Base-by-base conservation (phyloP, 2,113 vertebrate species). In the Aepyceros melampus region DNA sequence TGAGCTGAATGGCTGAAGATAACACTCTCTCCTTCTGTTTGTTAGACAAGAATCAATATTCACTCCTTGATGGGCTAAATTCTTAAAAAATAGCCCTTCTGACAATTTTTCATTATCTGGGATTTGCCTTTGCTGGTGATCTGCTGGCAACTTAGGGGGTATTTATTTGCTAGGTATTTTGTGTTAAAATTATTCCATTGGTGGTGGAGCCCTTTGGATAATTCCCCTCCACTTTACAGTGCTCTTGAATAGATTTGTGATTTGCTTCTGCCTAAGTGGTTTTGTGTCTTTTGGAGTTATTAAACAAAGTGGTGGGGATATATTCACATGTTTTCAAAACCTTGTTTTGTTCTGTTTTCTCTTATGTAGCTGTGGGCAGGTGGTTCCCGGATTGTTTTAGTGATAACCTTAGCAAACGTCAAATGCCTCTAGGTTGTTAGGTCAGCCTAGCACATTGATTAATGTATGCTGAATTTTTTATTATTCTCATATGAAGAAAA, bases 11-110 rank as follows among this genome's bases (percentile, higher is more conserved):
- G 98, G 98, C 98, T 97, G 98, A 93, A 99, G 99, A 98, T 99
- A 99, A 99, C 99, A 99, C 99, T 99, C 99, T 99, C 98, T 99
- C 97, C 98, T 99, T 92, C 98, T 95, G 98, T 99, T 99, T 95
- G 98, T 99, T 99, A 99, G 99, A 99, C 99, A 99, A 98, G 99
- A 99, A 99, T 99, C 99, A 99, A 98, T 99, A 99, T 98, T 98
- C 98, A 98, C 98, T 99, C 98, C 99, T 99, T 99, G 99, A 99
- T 99, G 98, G 98, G 98, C 98, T 99, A 99, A 99, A 99, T 99
- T 99, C 99, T 99, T 99, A 99, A 99, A 98, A 98, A 74, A 98
- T 98, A 98, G 97, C 98, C 98, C 98, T 98, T 98, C 99, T 99
- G 97, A 98, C 97, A 96, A 29, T 97, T 98, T 99, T 99, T 99